These are phyloP conservation scores for Sesia bembeciformis DNA, from an alignment of 2,888 invertebrate species.

Conservation along the genomic window DNA sequence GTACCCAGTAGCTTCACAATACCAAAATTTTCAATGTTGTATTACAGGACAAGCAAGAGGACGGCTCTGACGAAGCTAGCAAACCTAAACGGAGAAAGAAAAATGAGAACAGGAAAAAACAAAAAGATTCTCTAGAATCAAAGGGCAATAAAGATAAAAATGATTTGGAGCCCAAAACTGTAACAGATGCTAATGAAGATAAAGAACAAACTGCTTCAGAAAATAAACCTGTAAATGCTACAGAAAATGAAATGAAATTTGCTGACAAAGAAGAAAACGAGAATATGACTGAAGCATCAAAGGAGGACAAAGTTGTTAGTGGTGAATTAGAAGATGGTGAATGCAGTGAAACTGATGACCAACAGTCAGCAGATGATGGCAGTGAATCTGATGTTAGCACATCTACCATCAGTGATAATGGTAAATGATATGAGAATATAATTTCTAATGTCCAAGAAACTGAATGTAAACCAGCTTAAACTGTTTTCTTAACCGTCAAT, in stretches of 20 bases:
- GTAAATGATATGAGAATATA: conserved; percentile 16
- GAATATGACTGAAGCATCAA: conserved; percentile 5
- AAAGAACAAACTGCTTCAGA: not conserved
- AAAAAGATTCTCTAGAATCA: conserved; percentile 11
- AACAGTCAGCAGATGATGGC: conserved; percentile 26
- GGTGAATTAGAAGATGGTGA: conserved; percentile 77
- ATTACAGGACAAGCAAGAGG: conserved; percentile 58
- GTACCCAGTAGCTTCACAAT: conserved; percentile 39
- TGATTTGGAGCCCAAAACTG: conserved; percentile 2
- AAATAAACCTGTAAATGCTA: not conserved
- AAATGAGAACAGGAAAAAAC: conserved; percentile 14
- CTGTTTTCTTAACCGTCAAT: too few relatives aligned
- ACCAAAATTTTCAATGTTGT: conserved; percentile 57
- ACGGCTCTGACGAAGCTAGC: conserved; percentile 13
- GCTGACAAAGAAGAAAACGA: not conserved
- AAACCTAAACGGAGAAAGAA: conserved; percentile 39
- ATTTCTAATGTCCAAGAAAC: too few relatives aligned
- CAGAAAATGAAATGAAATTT: not conserved
- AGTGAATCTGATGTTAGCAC: conserved; percentile 43
- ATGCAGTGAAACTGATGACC: conserved; percentile 71
- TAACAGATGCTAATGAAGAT: conserved; percentile 12
- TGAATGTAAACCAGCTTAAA: too few relatives aligned
- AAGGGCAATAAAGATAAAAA: conserved; percentile 9
- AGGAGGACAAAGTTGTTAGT: conserved; percentile 10
- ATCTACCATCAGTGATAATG: conserved; percentile 61